Percentiles rank a stretch among this genome's conserved stretches.
Evolutionary conservation across 1,140 invertebrate genomes (phyloP).

Genomic region (Heliconius hermathena): DNA sequence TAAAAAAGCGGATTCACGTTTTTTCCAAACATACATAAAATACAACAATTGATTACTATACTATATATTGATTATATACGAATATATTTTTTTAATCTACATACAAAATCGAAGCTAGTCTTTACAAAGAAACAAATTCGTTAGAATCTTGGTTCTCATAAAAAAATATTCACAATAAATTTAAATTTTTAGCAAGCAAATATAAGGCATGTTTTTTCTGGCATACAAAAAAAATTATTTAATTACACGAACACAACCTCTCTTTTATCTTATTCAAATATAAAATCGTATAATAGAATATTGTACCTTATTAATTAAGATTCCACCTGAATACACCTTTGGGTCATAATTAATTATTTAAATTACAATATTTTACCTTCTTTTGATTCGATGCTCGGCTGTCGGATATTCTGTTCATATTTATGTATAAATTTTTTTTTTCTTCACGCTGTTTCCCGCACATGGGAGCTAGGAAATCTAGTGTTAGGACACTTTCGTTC

Average conservation of each 20-base stretch:
- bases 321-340: constrained; percentile 30
- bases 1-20: too few species aligned
- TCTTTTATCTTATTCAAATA: constrained; percentile 23
- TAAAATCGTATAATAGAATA: constrained; percentile 6
- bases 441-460: background rate
- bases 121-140: background rate
- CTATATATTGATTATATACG: too few species aligned
- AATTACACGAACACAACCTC: constrained; percentile 15
- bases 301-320: constrained; percentile 25
- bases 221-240: background rate
- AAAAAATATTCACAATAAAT: background rate
- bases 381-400: background rate
- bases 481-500: too few species aligned
- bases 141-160: background rate
- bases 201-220: background rate
- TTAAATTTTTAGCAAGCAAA: background rate
- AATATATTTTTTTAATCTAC: background rate
- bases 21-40: too few species aligned
- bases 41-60: too few species aligned
- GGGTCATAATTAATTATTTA: constrained; percentile 47
- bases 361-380: constrained; percentile 13
- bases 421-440: background rate
- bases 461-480: too few species aligned
- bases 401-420: background rate
- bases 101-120: background rate